phyloP scores from a whole-genome alignment of 2,888 invertebrate genomes.

The Adelphocoris suturalis region DNA sequence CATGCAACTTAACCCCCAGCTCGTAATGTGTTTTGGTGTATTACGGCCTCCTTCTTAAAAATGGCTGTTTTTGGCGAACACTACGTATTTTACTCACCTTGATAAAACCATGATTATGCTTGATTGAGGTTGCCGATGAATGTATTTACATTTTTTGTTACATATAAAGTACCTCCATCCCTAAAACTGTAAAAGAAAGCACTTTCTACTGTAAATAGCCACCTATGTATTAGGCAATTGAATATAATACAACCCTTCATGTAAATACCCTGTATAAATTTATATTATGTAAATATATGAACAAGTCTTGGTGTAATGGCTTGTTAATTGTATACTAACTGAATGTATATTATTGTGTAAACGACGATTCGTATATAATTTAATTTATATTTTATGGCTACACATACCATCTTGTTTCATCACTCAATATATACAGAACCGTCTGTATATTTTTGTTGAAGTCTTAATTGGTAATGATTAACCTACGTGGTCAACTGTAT shows the following conservation, averaged over 20 bases:
- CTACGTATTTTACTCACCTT: not conserved
- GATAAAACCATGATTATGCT: not conserved
- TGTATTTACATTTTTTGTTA: not conserved
- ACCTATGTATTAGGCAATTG: not conserved
- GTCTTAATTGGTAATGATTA: slow-evolving; percentile 57
- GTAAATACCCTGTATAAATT: slow-evolving; percentile 37
- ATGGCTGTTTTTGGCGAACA: not conserved
- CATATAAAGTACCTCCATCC: not conserved
- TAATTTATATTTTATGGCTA: slow-evolving; percentile 45
- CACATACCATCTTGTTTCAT: slow-evolving; percentile 48
- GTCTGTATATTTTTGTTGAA: slow-evolving; percentile 69
- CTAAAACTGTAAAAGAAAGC: not conserved
- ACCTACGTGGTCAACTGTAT: slow-evolving; percentile 54
- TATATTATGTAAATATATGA: slow-evolving; percentile 51
- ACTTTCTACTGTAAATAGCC: slow-evolving; percentile 16
- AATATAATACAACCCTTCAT: slow-evolving; percentile 9
- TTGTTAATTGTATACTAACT: slow-evolving; percentile 56
- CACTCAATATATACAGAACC: slow-evolving; percentile 28
- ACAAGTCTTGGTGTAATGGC: not conserved
- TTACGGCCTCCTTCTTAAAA: not conserved
- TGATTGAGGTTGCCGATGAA: not conserved
- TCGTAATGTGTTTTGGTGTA: too few relatives aligned
- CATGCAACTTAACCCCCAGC: too few relatives aligned
- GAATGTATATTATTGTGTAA: slow-evolving; percentile 56
- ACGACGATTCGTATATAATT: slow-evolving; percentile 34